Evolutionary conservation across 1,140 invertebrate genomes (phyloP).

Genomic region (Eumaeus atala): DNA sequence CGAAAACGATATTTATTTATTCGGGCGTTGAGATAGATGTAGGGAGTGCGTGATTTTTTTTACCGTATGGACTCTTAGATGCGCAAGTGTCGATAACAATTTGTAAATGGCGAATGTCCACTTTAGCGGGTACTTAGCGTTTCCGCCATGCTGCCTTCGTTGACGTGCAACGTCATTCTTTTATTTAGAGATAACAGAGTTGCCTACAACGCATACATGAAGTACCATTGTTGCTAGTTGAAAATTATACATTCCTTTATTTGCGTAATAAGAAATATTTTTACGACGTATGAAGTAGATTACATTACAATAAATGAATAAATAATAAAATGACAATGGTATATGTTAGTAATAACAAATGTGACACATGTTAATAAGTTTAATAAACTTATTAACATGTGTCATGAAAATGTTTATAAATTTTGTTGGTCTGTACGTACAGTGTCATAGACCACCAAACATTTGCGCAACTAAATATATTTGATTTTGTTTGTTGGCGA

Average conservation of each 20-base stretch:
- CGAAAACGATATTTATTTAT: constrained; percentile 3
- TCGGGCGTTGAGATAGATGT: constrained; percentile 4
- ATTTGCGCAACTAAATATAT: neutral
- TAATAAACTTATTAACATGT: too few species aligned
- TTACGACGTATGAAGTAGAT: too few species aligned
- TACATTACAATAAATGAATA: too few species aligned
- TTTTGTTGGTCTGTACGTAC: too few species aligned
- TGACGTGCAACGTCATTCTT: neutral
- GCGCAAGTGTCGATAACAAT: neutral
- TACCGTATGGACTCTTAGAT: neutral
- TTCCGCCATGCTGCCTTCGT: neutral
- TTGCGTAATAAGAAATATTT: too few species aligned
- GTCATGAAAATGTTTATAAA: too few species aligned
- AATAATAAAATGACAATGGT: too few species aligned
- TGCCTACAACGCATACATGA: neutral
- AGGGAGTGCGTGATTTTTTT: neutral
- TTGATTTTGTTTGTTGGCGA: neutral
- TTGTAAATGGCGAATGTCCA: neutral
- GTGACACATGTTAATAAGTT: too few species aligned
- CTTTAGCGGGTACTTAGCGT: neutral
- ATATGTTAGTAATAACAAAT: too few species aligned
- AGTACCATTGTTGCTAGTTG: neutral
- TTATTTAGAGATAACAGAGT: neutral
- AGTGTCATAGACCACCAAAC: too few species aligned
- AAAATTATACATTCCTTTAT: too few species aligned